phyloP scores from a whole-genome alignment of 2,888 invertebrate species.

The Germaria angustata region DNA sequence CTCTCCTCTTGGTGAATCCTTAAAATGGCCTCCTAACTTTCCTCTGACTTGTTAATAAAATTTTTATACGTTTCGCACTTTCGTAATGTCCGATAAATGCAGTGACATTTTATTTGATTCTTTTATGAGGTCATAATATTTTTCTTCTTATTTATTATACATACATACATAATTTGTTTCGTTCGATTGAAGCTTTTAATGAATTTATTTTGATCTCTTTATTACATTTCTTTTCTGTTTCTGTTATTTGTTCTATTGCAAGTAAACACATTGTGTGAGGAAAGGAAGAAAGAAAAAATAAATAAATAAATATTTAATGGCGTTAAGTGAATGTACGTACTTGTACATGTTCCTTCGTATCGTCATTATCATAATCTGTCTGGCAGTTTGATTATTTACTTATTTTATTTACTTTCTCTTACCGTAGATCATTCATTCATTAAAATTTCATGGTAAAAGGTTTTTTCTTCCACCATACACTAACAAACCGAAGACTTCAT shows the following conservation, averaged over 20 bases:
- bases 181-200: constrained; percentile 1
- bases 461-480: too few species aligned
- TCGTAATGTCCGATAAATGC: too few species aligned
- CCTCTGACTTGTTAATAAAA: background rate
- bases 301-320: too few species aligned
- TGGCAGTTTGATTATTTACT: background rate
- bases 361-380: constrained; percentile 18
- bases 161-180: background rate
- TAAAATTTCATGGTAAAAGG: too few species aligned
- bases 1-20: too few species aligned
- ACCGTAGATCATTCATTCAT: background rate
- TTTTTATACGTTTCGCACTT: too few species aligned
- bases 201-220: constrained; percentile 9
- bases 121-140: too few species aligned
- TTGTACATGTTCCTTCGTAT: background rate
- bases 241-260: background rate
- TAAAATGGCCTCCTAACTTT: too few species aligned
- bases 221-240: background rate
- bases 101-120: too few species aligned
- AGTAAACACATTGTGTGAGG: background rate
- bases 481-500: too few species aligned
- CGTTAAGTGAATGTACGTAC: background rate
- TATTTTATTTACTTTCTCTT: background rate
- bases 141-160: too few species aligned
- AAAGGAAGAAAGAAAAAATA: too few species aligned